Conservation (phyloP, 2,888 invertebrate genomes). For the Caenorhabditis sp. region DNA sequence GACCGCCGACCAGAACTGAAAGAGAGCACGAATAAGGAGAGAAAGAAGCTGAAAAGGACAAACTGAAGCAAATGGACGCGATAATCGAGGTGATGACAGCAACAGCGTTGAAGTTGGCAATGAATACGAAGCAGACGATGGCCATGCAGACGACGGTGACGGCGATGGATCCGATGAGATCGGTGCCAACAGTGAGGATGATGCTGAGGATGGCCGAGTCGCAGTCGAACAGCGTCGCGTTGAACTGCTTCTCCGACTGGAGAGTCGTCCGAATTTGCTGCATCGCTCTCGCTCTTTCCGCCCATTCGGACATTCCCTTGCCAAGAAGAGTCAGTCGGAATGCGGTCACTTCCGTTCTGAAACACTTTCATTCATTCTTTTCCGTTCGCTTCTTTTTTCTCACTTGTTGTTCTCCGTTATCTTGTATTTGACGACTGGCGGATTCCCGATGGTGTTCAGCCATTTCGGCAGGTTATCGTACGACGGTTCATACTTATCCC, state of each 20-base stretch:
- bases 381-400: neutral
- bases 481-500: slow-evolving; percentile 58
- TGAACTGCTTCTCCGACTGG: slow-evolving; percentile 66
- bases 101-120: slow-evolving; percentile 72
- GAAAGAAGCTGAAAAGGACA: slow-evolving; percentile 19
- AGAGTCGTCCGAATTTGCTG: slow-evolving; percentile 57
- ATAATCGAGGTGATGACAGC: slow-evolving; percentile 72
- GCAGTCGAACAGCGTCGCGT: slow-evolving; percentile 76
- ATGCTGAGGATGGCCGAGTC: slow-evolving; percentile 75
- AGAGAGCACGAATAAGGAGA: neutral
- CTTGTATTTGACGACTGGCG: slow-evolving; percentile 69
- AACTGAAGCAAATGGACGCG: slow-evolving; percentile 76
- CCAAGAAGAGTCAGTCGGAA: slow-evolving; percentile 76
- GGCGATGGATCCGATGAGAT: slow-evolving; percentile 70
- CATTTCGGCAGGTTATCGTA: slow-evolving; percentile 72
- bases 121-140: slow-evolving; percentile 74
- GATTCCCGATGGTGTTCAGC: slow-evolving; percentile 70
- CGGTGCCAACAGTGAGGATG: slow-evolving; percentile 68
- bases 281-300: slow-evolving; percentile 69
- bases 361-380: neutral
- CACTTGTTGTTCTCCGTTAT: slow-evolving; percentile 25
- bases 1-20: slow-evolving; percentile 75
- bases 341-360: slow-evolving; percentile 43
- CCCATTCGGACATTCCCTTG: slow-evolving; percentile 77
- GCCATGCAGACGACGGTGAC: slow-evolving; percentile 77